These are phyloP conservation scores for Sialis fuliginosa DNA, from an alignment of 2,888 invertebrate species.

Conservation along the genomic window DNA sequence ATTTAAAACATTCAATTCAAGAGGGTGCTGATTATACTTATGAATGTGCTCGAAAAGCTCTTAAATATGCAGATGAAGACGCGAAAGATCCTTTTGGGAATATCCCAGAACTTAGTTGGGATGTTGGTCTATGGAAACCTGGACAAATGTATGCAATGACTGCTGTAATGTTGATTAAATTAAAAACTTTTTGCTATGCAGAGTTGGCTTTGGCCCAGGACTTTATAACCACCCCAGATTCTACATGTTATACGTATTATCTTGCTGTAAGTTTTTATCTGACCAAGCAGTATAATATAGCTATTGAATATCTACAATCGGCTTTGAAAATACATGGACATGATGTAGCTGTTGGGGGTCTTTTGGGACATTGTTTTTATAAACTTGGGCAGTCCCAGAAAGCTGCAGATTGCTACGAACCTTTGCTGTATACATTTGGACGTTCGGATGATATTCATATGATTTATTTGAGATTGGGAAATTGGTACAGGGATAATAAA, in stretches of 20 bases:
- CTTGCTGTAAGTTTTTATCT: slow-evolving; percentile 20
- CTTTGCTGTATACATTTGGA: slow-evolving; percentile 17
- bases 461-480: slow-evolving; percentile 16
- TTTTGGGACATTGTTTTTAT: slow-evolving; percentile 19
- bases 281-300: slow-evolving; percentile 17
- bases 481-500: not conserved
- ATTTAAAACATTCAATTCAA: slow-evolving; percentile 15
- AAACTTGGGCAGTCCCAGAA: slow-evolving; percentile 13
- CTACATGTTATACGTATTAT: slow-evolving; percentile 17
- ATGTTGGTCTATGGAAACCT: slow-evolving; percentile 13
- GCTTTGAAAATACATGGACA: slow-evolving; percentile 17
- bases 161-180: slow-evolving; percentile 18
- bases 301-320: slow-evolving; percentile 18
- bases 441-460: slow-evolving; percentile 20
- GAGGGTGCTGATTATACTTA: slow-evolving; percentile 19
- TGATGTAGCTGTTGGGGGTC: slow-evolving; percentile 18
- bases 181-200: slow-evolving; percentile 19
- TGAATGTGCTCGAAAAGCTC: slow-evolving; percentile 18
- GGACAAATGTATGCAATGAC: slow-evolving; percentile 17
- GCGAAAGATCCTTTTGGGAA: slow-evolving; percentile 11
- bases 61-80: slow-evolving; percentile 6
- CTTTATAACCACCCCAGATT: slow-evolving; percentile 6
- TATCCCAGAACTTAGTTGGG: slow-evolving; percentile 19
- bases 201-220: slow-evolving; percentile 19
- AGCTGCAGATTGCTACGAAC: slow-evolving; percentile 17